These are phyloP conservation scores for Hemistola chrysoprasaria DNA, from an alignment of 2,888 invertebrate genomes.

Conservation along the genomic window DNA sequence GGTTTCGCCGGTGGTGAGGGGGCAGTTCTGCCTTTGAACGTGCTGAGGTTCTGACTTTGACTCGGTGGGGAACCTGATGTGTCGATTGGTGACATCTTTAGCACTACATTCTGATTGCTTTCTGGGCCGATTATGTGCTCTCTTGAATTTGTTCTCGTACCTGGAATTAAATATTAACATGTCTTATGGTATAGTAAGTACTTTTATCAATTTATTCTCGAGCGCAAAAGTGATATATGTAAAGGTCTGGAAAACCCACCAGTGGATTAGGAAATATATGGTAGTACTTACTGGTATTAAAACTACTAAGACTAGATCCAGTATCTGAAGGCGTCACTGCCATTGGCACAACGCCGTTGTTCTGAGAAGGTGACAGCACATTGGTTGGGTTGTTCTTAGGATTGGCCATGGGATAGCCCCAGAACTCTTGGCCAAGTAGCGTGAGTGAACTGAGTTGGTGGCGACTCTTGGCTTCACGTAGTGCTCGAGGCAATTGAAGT, in stretches of 20 bases:
- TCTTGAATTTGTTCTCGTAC: constrained; percentile 64
- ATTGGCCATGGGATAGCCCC: constrained; percentile 91
- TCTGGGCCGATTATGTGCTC: constrained; percentile 66
- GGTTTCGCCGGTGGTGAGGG: constrained; percentile 79
- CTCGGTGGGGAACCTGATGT: constrained; percentile 74
- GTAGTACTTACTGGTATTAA: constrained; percentile 81
- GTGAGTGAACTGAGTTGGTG: constrained; percentile 95
- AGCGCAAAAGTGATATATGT: no score
- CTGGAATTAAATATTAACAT: constrained; percentile 37
- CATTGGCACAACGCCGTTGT: constrained; percentile 69
- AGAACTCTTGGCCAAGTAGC: constrained; percentile 93
- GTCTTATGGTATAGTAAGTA: no score
- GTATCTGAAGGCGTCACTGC: constrained; percentile 84
- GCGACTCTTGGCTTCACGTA: constrained; percentile 93
- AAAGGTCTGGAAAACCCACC: no score
- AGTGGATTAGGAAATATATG: not conserved
- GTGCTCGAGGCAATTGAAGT: constrained; percentile 91
- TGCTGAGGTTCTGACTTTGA: constrained; percentile 81
- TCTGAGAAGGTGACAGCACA: constrained; percentile 61
- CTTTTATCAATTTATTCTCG: no score
- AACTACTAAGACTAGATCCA: constrained; percentile 89
- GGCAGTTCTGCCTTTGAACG: constrained; percentile 85
- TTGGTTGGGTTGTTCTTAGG: constrained; percentile 80
- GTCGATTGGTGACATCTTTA: constrained; percentile 89
- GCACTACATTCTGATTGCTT: constrained; percentile 85